A percentile compares a stretch with the other conserved stretches of the same genome.
phyloP scores from a whole-genome alignment of 2,888 invertebrate species.

The Eutolmus rufibarbis region DNA sequence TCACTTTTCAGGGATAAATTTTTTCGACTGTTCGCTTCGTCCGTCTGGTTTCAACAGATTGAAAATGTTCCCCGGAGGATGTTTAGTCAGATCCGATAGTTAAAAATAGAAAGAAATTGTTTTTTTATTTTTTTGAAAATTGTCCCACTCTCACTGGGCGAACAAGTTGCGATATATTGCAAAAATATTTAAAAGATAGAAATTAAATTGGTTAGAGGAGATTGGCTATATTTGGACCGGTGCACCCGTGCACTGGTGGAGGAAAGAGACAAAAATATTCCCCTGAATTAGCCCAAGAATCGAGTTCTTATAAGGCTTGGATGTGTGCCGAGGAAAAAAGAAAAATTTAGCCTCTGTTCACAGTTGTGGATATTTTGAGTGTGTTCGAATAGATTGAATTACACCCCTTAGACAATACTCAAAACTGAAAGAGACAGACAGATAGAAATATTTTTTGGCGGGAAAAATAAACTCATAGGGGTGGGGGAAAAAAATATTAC shows the following conservation, averaged over 20 bases:
- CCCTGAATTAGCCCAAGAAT: not conserved
- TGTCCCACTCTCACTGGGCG: not conserved
- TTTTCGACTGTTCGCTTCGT: not conserved
- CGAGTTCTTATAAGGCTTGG: not conserved
- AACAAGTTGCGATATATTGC: not conserved
- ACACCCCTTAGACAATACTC: not conserved
- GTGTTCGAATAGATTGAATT: not conserved
- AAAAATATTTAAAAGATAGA: not conserved
- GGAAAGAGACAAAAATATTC: not conserved
- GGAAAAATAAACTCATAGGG: not conserved
- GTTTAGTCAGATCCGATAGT: not conserved
- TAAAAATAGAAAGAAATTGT: not conserved
- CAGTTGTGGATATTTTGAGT: not conserved
- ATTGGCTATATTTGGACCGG: not conserved
- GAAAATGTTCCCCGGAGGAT: not conserved
- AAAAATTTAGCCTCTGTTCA: not conserved
- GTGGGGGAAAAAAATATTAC: not conserved
- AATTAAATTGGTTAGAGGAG: not conserved
- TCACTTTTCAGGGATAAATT: too few relatives aligned
- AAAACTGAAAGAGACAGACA: not conserved
- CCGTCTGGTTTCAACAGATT: not conserved
- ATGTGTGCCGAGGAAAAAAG: not conserved
- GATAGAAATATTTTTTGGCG: not conserved
- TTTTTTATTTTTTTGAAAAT: not conserved
- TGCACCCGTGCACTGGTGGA: not conserved